These are phyloP conservation scores for Archips crataeganus DNA, from an alignment of 2,888 invertebrate species.

Conservation along the genomic window DNA sequence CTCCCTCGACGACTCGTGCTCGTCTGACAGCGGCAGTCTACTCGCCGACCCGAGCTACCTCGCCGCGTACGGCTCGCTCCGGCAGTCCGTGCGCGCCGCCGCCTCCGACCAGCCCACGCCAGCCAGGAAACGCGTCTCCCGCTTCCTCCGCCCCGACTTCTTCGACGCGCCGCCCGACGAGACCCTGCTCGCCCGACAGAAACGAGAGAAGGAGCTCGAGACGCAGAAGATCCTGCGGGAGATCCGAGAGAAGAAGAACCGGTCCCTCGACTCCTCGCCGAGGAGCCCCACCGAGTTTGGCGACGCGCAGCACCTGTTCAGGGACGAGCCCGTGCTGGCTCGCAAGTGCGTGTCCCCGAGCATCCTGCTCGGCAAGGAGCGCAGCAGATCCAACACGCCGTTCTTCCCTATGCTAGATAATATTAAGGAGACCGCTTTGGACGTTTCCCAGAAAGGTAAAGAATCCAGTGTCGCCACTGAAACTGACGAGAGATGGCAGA, in stretches of 20 bases:
- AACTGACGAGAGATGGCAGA: conserved; percentile 51
- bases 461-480: conserved; percentile 52
- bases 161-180: conserved; percentile 90
- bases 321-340: conserved; percentile 57
- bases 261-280: conserved; percentile 64
- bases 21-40: conserved; percentile 66
- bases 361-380: conserved; percentile 67
- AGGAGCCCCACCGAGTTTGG: conserved; percentile 60
- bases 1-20: conserved; percentile 67
- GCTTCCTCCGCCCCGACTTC: conserved; percentile 92
- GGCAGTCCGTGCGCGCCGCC: conserved; percentile 64
- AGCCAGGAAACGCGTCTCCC: conserved; percentile 88
- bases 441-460: conserved; percentile 54
- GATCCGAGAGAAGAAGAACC: conserved; percentile 87
- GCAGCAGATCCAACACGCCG: conserved; percentile 79
- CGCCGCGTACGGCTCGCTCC: conserved; percentile 52
- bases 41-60: conserved; percentile 59
- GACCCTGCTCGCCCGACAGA: conserved; percentile 87
- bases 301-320: conserved; percentile 55
- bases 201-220: conserved; percentile 88
- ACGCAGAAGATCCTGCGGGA: conserved; percentile 89
- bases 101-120: conserved; percentile 71
- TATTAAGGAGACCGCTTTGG: conserved; percentile 75
- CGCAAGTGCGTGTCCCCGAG: conserved; percentile 74
- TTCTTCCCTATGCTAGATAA: conserved; percentile 83